Percentiles rank a stretch among this genome's conserved stretches.
Evolutionary conservation across 2,888 invertebrate genomes (phyloP).

Genomic region (Ctenicera cuprea): DNA sequence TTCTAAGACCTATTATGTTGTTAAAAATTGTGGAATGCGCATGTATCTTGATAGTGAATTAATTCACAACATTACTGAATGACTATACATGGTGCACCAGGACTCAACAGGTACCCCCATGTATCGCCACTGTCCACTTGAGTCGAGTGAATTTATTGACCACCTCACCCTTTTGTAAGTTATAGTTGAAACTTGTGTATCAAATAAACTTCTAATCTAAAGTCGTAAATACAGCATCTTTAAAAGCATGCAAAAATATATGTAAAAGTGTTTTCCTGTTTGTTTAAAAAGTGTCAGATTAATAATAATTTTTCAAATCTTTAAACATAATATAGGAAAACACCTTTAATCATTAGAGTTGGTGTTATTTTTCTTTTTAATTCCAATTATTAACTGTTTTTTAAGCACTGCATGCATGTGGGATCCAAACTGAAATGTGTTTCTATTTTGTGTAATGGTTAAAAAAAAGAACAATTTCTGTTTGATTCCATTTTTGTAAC

Average conservation of each 20-base stretch:
- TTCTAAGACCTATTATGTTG: too few relatives aligned
- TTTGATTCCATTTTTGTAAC: constrained; percentile 40
- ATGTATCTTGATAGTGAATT: neutral
- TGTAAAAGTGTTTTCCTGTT: constrained; percentile 40
- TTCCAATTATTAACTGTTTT: constrained; percentile 37
- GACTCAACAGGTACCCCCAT: constrained; percentile 44
- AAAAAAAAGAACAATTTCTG: constrained; percentile 22
- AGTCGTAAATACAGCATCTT: constrained; percentile 56
- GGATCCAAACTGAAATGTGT: constrained; percentile 38
- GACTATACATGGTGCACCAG: constrained; percentile 48
- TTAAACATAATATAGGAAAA: constrained; percentile 15
- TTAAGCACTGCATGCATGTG: constrained; percentile 39
- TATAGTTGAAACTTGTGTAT: constrained; percentile 46
- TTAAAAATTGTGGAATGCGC: too few relatives aligned
- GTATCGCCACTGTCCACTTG: constrained; percentile 49
- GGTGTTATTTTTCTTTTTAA: constrained; percentile 30
- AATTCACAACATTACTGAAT: constrained; percentile 23
- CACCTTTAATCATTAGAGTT: constrained; percentile 29
- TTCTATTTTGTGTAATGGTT: constrained; percentile 11
- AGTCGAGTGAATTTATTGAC: constrained; percentile 57
- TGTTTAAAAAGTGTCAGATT: neutral
- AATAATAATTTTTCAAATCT: neutral
- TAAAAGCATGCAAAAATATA: constrained; percentile 51
- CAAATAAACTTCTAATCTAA: constrained; percentile 40
- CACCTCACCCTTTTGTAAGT: constrained; percentile 67